Evolutionary conservation across 2,797 vertebrate species (phyloP), one percentile per base, ranked within the genome.

Genomic region (Tragopan temminckii): DNA sequence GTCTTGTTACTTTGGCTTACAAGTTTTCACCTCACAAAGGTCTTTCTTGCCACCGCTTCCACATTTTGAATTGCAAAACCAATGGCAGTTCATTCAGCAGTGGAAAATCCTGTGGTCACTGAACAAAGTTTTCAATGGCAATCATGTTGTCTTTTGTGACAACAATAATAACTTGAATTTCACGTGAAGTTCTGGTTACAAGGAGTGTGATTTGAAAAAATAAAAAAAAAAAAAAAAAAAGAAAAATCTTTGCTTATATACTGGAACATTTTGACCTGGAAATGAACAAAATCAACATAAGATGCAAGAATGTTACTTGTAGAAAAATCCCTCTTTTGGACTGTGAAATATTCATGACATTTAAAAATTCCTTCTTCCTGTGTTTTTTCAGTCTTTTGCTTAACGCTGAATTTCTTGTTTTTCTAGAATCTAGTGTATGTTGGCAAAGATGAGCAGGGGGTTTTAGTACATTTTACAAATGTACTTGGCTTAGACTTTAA

Each of bases 261-360:
- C 67, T n/a, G 46, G 92, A 85, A 84, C n/a, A 67, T 85, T 96
- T 91, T 86, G 83, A 91, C 90, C 90, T 93, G 93, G 80, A 89
- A 95, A 46, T 0, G 4, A 91, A 58, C 46, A 45, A 81, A 52
- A 79, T 59, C 61, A 94, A 69, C 66, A 11, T 61, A 83, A 72
- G 64, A 95, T 89, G 40, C 75, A 79, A 82, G 75, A 90, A 77
- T 58, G 57, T 68, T 90, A 82, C 77, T 95, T 94, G 75, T 85
- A 67, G 85, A 75, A 90, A 80, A 95, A 82, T 48, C 48, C 7
- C 66, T 71, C n/a, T 52, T 74, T 95, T 52, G 50, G 58, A 71
- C 80, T 89, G 72, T 84, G 76, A 80, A 85, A 83, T 93, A 81
- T 88, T 94, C 59, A 52, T 79, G 52, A n/a, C 35, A 72, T 55